Evolutionary conservation across 2,113 vertebrate genomes (phyloP), one percentile per base, ranked within the genome.

Genomic region (Pipra filicauda): DNA sequence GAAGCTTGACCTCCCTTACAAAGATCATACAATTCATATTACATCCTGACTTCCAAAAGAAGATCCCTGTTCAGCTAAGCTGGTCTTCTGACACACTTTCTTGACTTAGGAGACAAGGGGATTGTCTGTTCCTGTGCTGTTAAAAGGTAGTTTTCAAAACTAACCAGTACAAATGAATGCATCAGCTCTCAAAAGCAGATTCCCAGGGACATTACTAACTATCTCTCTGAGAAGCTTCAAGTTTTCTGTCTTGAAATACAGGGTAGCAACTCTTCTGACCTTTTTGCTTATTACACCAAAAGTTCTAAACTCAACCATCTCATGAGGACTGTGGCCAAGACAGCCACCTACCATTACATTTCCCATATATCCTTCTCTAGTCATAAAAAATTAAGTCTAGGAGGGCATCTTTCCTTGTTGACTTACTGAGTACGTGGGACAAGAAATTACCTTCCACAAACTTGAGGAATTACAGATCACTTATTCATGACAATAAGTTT

Each of bases 241-340:
- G 1, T 78, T 69, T 44, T 5, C 4, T 64, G 4, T 54, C 23
- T 69, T 69, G 74, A 88, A 91, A 72, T 51, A 12, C 48, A 52
- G 61, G 11, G 14, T 27, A 75, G 6, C 5, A 85, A 28, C 13
- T 58, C 37, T 72, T 4, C 7, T 85, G 30, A 24, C 0, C 17
- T 37, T 51, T 76, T 72, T 46, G 24, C 30, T 91, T 39, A 22
- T 48, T 14, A 51, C 24, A 58, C 9, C 10, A n/a, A 48, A 52
- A 64, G 7, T 16, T 80, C 10, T 41, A 67, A 61, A 67, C 46
- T 75, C 5, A 26, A 12, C 9, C 8, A 55, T 33, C 18, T 59
- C 0, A 0, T 19, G 21, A 39, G n/a, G 13, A 15, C 8, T 26
- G 49, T 6, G 4, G 6, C 18, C n/a, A 27, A 54, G 54, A 43